These are phyloP conservation scores for Cynopterus brachyotis DNA, from an alignment of 2,113 vertebrate genomes.

Conservation along the genomic window DNA sequence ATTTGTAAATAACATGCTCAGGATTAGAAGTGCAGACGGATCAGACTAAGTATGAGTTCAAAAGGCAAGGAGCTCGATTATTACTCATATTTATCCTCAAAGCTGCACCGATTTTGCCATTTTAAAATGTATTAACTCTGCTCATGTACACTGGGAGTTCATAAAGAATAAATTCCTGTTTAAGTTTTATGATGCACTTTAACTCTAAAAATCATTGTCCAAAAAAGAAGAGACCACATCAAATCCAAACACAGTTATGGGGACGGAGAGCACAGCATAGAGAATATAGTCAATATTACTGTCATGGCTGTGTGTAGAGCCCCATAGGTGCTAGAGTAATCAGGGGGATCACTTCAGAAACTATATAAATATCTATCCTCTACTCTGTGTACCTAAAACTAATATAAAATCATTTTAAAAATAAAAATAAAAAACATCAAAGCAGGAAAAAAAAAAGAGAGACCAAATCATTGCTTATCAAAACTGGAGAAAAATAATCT, in stretches of 20 bases:
- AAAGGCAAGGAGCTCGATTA: neutral
- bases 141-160: neutral
- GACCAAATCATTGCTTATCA: neutral
- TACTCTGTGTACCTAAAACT: no score
- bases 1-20: neutral
- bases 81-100: neutral
- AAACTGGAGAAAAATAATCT: neutral
- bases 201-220: neutral
- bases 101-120: neutral
- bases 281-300: no score
- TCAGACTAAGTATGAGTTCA: neutral
- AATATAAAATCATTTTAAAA: no score
- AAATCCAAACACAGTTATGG: no score
- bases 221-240: neutral
- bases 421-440: no score
- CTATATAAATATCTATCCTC: no score
- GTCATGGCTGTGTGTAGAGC: no score
- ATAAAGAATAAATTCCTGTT: neutral
- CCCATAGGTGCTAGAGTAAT: no score
- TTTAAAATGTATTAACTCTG: slow-evolving; percentile 19
- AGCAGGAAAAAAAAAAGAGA: neutral
- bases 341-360: no score
- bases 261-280: no score
- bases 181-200: neutral
- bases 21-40: neutral